These are phyloP conservation scores for Ophion obscuratus DNA, from an alignment of 2,888 invertebrate species.

Conservation along the genomic window DNA sequence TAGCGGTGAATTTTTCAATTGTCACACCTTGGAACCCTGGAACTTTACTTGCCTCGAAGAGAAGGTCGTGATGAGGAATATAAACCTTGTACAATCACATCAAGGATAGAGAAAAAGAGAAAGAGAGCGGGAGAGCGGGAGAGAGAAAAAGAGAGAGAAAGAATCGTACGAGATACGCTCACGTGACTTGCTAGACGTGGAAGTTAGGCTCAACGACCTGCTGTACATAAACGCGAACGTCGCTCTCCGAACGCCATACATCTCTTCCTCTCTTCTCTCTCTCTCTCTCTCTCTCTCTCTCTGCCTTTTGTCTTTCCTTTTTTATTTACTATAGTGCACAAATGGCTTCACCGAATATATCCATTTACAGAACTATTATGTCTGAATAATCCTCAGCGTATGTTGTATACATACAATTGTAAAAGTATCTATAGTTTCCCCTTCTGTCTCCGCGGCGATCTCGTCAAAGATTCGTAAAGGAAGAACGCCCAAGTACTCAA, in stretches of 20 bases:
- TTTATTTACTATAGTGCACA: constrained; percentile 29
- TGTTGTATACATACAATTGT: constrained; percentile 40
- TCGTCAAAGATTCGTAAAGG: constrained; percentile 41
- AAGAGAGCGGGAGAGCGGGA: constrained; percentile 24
- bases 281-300: constrained; percentile 29
- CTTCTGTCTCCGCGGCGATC: constrained; percentile 23
- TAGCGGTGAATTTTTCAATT: constrained; percentile 7
- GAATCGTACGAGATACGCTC: constrained; percentile 56
- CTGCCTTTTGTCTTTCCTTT: constrained; percentile 21
- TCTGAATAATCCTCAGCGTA: constrained; percentile 55
- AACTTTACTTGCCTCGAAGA: constrained; percentile 35
- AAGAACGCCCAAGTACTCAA: constrained; percentile 54
- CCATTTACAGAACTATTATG: constrained; percentile 50
- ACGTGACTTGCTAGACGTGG: constrained; percentile 60
- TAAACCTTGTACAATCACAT: constrained; percentile 46
- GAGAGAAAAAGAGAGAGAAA: constrained; percentile 34
- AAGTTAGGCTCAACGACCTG: constrained; percentile 62
- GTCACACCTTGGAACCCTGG: constrained; percentile 31
- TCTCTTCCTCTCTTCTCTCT: constrained; percentile 39
- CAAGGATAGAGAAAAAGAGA: constrained; percentile 31
- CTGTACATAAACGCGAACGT: constrained; percentile 58
- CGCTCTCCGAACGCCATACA: constrained; percentile 43
- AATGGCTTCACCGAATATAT: constrained; percentile 33
- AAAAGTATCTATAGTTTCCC: constrained; percentile 33
- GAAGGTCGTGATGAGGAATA: constrained; percentile 47